phyloP scores from a whole-genome alignment of 92 coral and sea anemone genomes.

The Desmophyllum pertusum region DNA sequence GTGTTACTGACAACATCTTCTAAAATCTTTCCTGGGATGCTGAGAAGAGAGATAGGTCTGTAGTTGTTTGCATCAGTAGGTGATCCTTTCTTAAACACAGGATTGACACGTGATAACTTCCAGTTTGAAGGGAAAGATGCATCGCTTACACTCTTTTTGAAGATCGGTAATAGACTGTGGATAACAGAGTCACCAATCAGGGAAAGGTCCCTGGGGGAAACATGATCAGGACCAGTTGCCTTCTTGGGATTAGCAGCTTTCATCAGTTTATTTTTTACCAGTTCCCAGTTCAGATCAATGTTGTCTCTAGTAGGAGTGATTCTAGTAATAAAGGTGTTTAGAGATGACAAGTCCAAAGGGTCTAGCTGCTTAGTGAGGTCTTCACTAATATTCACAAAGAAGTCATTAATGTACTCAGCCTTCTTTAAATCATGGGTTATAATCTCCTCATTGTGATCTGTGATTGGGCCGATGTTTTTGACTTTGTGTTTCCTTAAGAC shows the following conservation, averaged over 20 bases:
- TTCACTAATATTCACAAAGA: slow-evolving; percentile 36
- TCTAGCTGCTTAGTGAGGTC: slow-evolving; percentile 18
- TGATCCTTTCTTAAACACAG: slow-evolving; percentile 18
- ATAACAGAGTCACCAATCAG: slow-evolving; percentile 31
- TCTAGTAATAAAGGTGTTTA: not conserved
- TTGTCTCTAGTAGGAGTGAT: not conserved
- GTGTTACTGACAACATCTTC: slow-evolving; percentile 27
- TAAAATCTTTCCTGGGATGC: slow-evolving; percentile 39
- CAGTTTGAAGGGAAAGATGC: slow-evolving; percentile 32
- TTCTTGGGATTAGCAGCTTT: slow-evolving; percentile 39
- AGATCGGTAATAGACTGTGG: slow-evolving; percentile 36
- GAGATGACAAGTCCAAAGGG: not conserved
- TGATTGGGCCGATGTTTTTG: slow-evolving; percentile 33
- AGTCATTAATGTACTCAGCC: slow-evolving; percentile 27
- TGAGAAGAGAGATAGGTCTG: slow-evolving; percentile 53
- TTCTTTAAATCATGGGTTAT: slow-evolving; percentile 1
- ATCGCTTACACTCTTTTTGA: slow-evolving; percentile 25
- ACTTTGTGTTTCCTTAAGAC: slow-evolving; percentile 40
- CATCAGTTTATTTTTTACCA: slow-evolving; percentile 17
- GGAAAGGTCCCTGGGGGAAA: slow-evolving; percentile 34
- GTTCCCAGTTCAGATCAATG: slow-evolving; percentile 28
- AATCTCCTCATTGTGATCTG: not conserved
- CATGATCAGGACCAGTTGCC: slow-evolving; percentile 43
- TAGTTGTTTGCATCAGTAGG: slow-evolving; percentile 39
- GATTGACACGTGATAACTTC: slow-evolving; percentile 40